Evolutionary conservation across 1,140 invertebrate genomes (phyloP).

Genomic region (Heterodera schachtii): DNA sequence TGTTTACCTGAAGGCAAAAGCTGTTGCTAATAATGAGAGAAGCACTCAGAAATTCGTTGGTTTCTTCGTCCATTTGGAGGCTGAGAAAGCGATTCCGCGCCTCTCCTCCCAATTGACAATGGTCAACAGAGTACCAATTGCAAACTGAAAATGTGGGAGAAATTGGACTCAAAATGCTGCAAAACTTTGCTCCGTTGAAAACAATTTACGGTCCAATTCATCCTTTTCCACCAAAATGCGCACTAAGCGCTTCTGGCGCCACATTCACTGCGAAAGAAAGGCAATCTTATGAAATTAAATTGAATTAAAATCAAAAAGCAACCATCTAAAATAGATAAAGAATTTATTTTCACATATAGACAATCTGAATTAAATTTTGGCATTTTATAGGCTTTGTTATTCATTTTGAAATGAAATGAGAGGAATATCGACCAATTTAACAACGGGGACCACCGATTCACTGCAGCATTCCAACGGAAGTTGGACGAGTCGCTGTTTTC

Average conservation of each 20-base stretch:
- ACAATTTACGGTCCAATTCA: conserved; percentile 21
- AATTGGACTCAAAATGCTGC: neutral
- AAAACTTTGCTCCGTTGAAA: conserved; percentile 15
- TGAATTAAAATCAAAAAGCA: no score
- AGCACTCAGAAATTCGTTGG: conserved; percentile 74
- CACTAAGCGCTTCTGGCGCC: conserved; percentile 6
- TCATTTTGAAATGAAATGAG: conserved; percentile 7
- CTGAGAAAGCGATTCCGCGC: conserved; percentile 72
- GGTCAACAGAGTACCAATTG: conserved; percentile 74
- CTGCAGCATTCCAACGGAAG: neutral
- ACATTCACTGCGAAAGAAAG: neutral
- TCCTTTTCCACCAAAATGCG: conserved; percentile 35
- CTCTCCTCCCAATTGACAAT: conserved; percentile 66
- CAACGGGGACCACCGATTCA: conserved; percentile 10
- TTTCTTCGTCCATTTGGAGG: conserved; percentile 74
- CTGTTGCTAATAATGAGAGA: conserved; percentile 69
- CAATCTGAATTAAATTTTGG: no score
- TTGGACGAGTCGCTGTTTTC: conserved; percentile 1
- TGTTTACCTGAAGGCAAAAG: conserved; percentile 54
- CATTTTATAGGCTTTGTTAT: neutral
- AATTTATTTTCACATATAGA: no score
- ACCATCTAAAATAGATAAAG: no score
- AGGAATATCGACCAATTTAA: conserved; percentile 9
- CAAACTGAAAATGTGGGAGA: conserved; percentile 1
- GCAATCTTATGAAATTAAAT: no score